Evolutionary conservation across 2,888 invertebrate species (phyloP), one percentile per base, ranked within the genome.

Genomic region (Cylindroiulus punctatus): DNA sequence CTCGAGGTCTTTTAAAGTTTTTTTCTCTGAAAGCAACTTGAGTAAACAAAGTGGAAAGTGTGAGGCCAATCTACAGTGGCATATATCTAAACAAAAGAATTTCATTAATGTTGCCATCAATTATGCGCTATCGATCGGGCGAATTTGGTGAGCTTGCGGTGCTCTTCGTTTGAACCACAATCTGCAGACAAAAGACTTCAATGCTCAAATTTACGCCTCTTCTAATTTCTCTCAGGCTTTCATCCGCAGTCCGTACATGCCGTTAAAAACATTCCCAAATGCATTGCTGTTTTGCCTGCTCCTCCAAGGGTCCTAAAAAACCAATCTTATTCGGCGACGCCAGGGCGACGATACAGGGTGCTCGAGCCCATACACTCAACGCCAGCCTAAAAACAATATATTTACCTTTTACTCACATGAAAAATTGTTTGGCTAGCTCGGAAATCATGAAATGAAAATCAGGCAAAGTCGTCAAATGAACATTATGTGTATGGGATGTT

Each of bases 81-180:
- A 52, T 52, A n/a, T n/a, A 52, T 52, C 52, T 52, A 52, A 52
- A 52, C 52, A 52, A 52, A 52, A 52, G 52, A 52, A 52, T 52
- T 52, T 52, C 52, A 52, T 52, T 52, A 52, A 52, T 52, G 52
- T 52, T 52, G 52, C 52, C 52, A 52, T 52, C 52, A 52, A 52
- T 52, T 52, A 52, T 52, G 52, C 52, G 52, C 52, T 52, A 52
- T 52, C 52, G 52, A 52, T 52, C 52, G 52, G n/a, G 52, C 12
- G n/a, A 19, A 52, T 52, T 52, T 52, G 52, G 52, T 52, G n/a
- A 52, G 52, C 52, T 52, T 52, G 52, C 52, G 52, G 52, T 52
- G 52, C 52, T 52, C 52, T 52, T 7, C n/a, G 52, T 52, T 52
- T 52, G 52, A 52, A 52, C 52, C 52, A 52, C 52, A 52, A 52